Evolutionary conservation across 1,140 invertebrate species (phyloP).

Genomic region (Zaprionus davidi): DNA sequence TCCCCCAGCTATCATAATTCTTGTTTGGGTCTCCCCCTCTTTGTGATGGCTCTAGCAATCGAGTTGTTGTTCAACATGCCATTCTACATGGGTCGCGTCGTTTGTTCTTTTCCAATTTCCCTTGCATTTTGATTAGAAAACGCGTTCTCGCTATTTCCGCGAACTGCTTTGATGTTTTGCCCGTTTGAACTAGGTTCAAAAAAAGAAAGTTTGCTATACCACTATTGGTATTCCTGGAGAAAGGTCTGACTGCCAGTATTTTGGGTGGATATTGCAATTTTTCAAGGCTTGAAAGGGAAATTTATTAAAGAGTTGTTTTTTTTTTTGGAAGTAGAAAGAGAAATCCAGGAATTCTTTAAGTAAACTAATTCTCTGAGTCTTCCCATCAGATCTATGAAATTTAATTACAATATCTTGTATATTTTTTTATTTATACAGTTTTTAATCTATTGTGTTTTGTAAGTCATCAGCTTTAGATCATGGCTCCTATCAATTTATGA

Average conservation of each 20-base stretch:
- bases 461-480: too few relatives aligned
- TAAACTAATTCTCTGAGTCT: too few relatives aligned
- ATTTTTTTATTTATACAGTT: too few relatives aligned
- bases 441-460: too few relatives aligned
- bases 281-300: not conserved
- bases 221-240: not conserved
- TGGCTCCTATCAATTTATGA: too few relatives aligned
- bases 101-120: not conserved
- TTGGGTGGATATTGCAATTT: not conserved
- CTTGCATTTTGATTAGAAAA: constrained; percentile 20
- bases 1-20: constrained; percentile 52
- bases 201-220: not conserved
- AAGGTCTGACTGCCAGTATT: not conserved
- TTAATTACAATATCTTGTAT: not conserved
- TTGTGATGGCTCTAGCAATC: constrained; percentile 60
- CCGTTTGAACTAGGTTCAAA: not conserved
- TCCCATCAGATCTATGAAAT: not conserved
- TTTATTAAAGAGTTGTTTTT: not conserved
- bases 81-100: constrained; percentile 60
- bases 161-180: constrained; percentile 35
- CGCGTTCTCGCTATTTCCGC: constrained; percentile 25
- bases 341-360: not conserved
- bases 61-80: constrained; percentile 80
- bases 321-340: not conserved
- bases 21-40: constrained; percentile 44